A percentile compares a stretch with the other conserved stretches of the same genome.
These are phyloP conservation scores for Rhopalosiphum nymphaeae DNA, from an alignment of 2,888 invertebrate species.

Conservation along the genomic window DNA sequence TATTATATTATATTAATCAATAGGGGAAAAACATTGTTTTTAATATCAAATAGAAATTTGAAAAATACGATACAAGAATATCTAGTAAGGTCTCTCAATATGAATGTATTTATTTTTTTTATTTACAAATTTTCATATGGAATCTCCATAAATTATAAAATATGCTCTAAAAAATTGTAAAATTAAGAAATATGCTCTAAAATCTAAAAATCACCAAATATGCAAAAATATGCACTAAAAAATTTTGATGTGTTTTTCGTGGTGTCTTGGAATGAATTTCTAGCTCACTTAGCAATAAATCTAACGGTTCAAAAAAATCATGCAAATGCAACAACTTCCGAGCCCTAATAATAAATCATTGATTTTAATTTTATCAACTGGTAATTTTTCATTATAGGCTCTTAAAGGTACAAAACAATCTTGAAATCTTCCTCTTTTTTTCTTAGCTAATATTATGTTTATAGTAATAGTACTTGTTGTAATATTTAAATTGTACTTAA, in stretches of 20 bases:
- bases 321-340: neutral
- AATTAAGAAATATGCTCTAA: too few species aligned
- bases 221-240: too few species aligned
- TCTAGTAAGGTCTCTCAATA: conserved; percentile 18
- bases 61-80: conserved; percentile 31
- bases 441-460: neutral
- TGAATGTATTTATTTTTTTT: conserved; percentile 2
- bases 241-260: too few species aligned
- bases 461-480: neutral
- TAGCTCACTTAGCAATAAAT: conserved; percentile 11
- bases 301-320: conserved; percentile 17
- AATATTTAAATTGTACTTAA: neutral
- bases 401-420: neutral
- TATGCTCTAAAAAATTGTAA: too few species aligned
- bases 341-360: neutral
- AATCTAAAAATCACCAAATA: too few species aligned
- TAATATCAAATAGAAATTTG: conserved; percentile 5
- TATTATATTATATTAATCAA: neutral
- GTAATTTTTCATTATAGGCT: neutral
- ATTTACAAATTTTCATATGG: neutral
- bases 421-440: neutral
- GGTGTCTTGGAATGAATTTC: neutral
- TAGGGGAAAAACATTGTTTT: conserved; percentile 6
- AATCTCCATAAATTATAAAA: neutral
- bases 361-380: neutral